phyloP scores from a whole-genome alignment of 2,888 invertebrate species.

The Drosophila kambysellisi region DNA sequence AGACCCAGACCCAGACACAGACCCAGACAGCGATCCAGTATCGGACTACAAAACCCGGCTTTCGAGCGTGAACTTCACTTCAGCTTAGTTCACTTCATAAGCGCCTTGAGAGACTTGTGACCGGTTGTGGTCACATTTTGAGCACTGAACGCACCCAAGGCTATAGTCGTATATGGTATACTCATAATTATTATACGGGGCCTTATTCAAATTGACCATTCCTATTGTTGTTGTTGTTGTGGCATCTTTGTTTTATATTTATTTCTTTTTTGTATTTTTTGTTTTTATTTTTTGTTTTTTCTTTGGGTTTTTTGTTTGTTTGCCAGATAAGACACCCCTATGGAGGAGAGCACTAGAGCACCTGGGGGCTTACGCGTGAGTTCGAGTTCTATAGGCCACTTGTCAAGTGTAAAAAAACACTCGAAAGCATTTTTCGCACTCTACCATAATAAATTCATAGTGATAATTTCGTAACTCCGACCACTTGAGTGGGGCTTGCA shows the following conservation, averaged over 20 bases:
- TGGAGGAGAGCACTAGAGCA: constrained; percentile 23
- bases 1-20: constrained; percentile 43
- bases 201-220: constrained; percentile 57
- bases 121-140: constrained; percentile 69
- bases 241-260: not conserved
- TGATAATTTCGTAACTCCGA: constrained; percentile 32
- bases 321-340: constrained; percentile 35
- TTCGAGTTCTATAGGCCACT: constrained; percentile 15
- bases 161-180: constrained; percentile 22
- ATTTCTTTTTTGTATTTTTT: not conserved
- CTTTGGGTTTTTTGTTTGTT: not conserved
- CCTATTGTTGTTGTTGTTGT: constrained; percentile 13
- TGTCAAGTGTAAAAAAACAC: constrained; percentile 48
- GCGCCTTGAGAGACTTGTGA: constrained; percentile 63
- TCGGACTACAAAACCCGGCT: constrained; percentile 28
- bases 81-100: constrained; percentile 51
- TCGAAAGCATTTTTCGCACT: constrained; percentile 18
- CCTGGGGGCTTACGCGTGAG: constrained; percentile 13
- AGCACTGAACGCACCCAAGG: constrained; percentile 66
- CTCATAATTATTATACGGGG: constrained; percentile 23
- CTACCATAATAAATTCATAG: not conserved
- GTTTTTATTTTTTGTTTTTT: not conserved
- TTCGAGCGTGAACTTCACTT: constrained; percentile 62
- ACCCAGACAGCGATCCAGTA: constrained; percentile 29
- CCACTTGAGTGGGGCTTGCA: constrained; percentile 32